Evolutionary conservation across 2,113 vertebrate genomes (phyloP).

Genomic region (Brachionichthys hirsutus): DNA sequence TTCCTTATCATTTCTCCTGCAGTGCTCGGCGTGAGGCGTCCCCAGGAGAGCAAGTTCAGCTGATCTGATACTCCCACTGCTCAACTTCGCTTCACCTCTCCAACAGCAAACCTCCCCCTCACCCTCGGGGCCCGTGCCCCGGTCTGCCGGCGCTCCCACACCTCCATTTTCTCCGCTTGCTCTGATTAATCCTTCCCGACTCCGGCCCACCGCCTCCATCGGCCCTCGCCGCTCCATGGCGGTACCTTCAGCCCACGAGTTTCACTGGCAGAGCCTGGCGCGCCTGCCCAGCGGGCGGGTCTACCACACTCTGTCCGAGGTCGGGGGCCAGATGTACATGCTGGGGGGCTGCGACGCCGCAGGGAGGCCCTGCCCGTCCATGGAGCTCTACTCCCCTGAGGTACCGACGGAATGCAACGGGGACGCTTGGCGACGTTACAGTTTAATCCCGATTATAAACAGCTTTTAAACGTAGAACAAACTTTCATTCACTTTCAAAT

Average conservation of each 20-base stretch:
- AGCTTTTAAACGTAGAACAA: not conserved
- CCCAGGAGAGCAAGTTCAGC: slow-evolving; percentile 18
- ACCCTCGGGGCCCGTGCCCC: slow-evolving; percentile 6
- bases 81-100: slow-evolving; percentile 7
- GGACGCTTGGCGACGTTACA: not conserved
- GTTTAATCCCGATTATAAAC: not conserved
- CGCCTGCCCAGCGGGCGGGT: slow-evolving; percentile 86
- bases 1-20: slow-evolving; percentile 16
- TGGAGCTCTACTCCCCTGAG: slow-evolving; percentile 93
- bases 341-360: slow-evolving; percentile 91
- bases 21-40: slow-evolving; percentile 30
- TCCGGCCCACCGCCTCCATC: slow-evolving; percentile 1
- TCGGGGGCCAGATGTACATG: slow-evolving; percentile 89
- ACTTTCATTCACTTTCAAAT: not conserved
- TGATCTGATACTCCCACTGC: slow-evolving; percentile 8
- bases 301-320: slow-evolving; percentile 88
- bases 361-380: slow-evolving; percentile 82
- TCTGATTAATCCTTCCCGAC: slow-evolving; percentile 12
- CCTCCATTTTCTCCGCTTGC: slow-evolving; percentile 13
- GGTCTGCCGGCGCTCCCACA: slow-evolving; percentile 4
- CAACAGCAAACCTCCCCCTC: slow-evolving; percentile 11
- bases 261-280: slow-evolving; percentile 92
- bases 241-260: slow-evolving; percentile 84
- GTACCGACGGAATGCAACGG: slow-evolving; percentile 41
- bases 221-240: slow-evolving; percentile 76